Base-by-base conservation (phyloP, 2,113 vertebrate species). In the Gadus chalcogrammus region DNA sequence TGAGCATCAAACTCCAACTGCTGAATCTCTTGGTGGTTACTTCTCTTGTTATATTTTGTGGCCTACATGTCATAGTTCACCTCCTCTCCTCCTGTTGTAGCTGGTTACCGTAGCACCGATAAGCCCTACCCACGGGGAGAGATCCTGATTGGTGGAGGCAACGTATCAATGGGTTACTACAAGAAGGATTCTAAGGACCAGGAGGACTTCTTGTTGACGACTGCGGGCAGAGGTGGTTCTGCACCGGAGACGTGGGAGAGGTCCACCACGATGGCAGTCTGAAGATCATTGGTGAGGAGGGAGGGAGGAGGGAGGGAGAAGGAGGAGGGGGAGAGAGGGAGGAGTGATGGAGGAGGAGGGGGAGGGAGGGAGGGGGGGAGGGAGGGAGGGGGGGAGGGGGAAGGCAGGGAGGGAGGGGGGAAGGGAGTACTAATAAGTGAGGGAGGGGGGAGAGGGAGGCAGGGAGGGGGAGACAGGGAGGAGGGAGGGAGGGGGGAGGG, bases 161-260 rank as follows among this genome's bases (percentile, higher is more conserved):
- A 95, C 20, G 92, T 98, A 24, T 94, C 96, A n/a, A 92, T 95
- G 92, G 97, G 97, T n/a, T 99, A 98, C 90, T 99, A 96, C 80
- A 98, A 97, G 89, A 94, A 92, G 16, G 88, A 94, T 76, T 69
- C 70, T 0, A 93, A 92, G 80, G 94, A 93, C 73, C 91, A 84
- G 24, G 86, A 92, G 16, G 94, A 99, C 80, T 99, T 97, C 88
- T 93, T 38, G 87, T 94, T 67, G 96, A 97, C 74, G 88, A 93
- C 68, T 93, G 91, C 3, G 93, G 94, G n/a, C 95, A 98, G 88
- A 89, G 94, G 17, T 99, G 97, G 97, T 96, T 99, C 71, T 96
- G 93, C 64, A 98, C 97, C 0, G 97, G 97, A 67, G 97, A 99
- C 78, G 94, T 98, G 20, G 97, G 97, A 4, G 95, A 98, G 81